A percentile compares a stretch with the other conserved stretches of the same genome.
phyloP scores from a whole-genome alignment of 2,113 vertebrate species.

The Xerus inauris region DNA sequence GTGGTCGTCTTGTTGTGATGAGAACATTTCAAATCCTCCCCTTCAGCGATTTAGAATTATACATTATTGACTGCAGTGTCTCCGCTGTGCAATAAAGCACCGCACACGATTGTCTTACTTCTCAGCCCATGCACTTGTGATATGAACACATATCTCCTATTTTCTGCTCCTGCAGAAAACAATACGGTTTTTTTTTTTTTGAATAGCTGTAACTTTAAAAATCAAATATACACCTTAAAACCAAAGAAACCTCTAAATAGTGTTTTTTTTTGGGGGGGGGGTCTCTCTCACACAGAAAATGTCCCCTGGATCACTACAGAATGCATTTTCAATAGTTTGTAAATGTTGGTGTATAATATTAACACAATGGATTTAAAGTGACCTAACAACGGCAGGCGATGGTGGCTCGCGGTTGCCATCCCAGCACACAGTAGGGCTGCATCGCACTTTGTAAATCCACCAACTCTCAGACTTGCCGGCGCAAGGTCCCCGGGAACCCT shows the following conservation, averaged over 20 bases:
- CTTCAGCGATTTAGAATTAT: not conserved
- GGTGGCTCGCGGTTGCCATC: no score
- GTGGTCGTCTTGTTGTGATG: not conserved
- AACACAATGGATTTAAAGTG: not conserved
- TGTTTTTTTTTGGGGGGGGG: not conserved
- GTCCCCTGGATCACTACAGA: no score
- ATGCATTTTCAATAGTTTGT: not conserved
- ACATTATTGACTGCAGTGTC: not conserved
- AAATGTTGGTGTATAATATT: not conserved
- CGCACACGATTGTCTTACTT: not conserved
- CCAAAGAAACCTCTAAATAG: not conserved
- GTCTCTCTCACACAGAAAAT: not conserved
- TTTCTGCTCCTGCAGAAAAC: not conserved
- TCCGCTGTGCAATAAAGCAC: not conserved
- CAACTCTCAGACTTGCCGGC: no score
- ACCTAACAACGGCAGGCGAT: not conserved
- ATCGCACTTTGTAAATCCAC: fast-evolving
- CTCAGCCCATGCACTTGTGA: fast-evolving
- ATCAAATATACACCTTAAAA: not conserved
- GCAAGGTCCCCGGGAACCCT: no score
- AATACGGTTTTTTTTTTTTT: no score
- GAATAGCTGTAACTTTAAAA: not conserved
- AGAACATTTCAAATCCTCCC: not conserved
- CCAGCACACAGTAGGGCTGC: not conserved
- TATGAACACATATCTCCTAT: not conserved